Percentiles rank a stretch among this genome's conserved stretches.
phyloP scores from a whole-genome alignment of 1,140 invertebrate species.

The Drosophila arawakana region DNA sequence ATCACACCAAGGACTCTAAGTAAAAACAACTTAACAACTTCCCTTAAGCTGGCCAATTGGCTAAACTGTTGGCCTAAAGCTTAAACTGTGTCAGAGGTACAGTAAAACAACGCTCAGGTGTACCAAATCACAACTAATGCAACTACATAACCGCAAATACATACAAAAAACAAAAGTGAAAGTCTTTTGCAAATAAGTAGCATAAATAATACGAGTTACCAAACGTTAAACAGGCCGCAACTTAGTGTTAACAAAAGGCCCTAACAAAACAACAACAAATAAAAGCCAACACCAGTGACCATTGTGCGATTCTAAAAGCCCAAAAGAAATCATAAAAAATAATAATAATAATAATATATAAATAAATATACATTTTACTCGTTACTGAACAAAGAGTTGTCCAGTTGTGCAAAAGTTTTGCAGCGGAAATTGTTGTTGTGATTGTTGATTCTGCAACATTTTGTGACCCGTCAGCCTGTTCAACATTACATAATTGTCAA shows the following conservation, averaged over 20 bases:
- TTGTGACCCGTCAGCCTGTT: slow-evolving; percentile 30
- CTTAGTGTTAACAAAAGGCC: slow-evolving; percentile 38
- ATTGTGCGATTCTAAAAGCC: slow-evolving; percentile 78
- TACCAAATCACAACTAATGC: slow-evolving; percentile 9
- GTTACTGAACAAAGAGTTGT: slow-evolving; percentile 28
- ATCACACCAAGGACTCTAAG: slow-evolving; percentile 14
- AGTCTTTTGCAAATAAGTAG: slow-evolving; percentile 43
- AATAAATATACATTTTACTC: slow-evolving; percentile 36
- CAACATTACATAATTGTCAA: slow-evolving; percentile 79
- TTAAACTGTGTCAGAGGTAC: slow-evolving; percentile 14
- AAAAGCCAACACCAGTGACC: slow-evolving; percentile 50
- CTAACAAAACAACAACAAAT: slow-evolving; percentile 32
- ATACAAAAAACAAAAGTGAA: slow-evolving; percentile 37
- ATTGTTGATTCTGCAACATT: slow-evolving; percentile 77
- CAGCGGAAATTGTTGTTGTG: slow-evolving; percentile 61
- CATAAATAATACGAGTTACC: slow-evolving; percentile 52
- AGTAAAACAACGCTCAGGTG: background rate
- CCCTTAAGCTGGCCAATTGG: slow-evolving; percentile 30
- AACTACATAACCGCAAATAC: slow-evolving; percentile 22
- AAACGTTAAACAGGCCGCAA: slow-evolving; percentile 43
- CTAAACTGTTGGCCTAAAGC: slow-evolving; percentile 29
- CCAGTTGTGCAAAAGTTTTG: slow-evolving; percentile 54
- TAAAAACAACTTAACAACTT: background rate
- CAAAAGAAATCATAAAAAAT: slow-evolving; percentile 30
- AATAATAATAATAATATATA: slow-evolving; percentile 52